A percentile compares a stretch with the other conserved stretches of the same genome.
Evolutionary conservation across 2,113 vertebrate genomes (phyloP).

Genomic region (Centropristis striata): DNA sequence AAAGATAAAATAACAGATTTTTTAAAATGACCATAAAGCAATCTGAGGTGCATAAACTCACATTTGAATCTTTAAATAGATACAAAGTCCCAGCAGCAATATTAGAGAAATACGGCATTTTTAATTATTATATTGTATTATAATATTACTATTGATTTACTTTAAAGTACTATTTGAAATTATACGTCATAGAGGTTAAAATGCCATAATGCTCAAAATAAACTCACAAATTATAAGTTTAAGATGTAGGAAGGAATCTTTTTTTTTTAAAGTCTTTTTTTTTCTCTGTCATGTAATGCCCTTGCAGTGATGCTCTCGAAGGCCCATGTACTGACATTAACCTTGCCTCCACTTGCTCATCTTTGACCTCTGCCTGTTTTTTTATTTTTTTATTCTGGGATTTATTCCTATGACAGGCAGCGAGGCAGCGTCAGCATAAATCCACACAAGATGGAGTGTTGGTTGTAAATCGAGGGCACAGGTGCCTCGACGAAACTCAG

Average conservation of each 20-base stretch:
- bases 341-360: conserved; percentile 24
- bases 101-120: background rate
- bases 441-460: conserved; percentile 55
- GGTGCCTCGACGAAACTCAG: conserved; percentile 45
- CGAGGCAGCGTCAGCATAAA: conserved; percentile 71
- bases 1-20: background rate
- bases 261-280: background rate
- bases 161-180: background rate
- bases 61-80: background rate
- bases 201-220: background rate
- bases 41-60: background rate
- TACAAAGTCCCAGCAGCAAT: conserved; percentile 11
- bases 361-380: conserved; percentile 41
- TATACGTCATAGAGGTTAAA: background rate
- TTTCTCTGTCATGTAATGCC: background rate
- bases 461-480: conserved; percentile 66
- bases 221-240: background rate
- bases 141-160: background rate
- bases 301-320: conserved; percentile 4
- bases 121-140: background rate
- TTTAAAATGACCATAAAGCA: conserved; percentile 6
- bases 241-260: background rate
- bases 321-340: conserved; percentile 24
- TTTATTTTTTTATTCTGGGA: conserved; percentile 1
- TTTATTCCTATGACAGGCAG: conserved; percentile 35